These are phyloP conservation scores for Diprion similis DNA, from an alignment of 1,140 invertebrate species.

Conservation along the genomic window DNA sequence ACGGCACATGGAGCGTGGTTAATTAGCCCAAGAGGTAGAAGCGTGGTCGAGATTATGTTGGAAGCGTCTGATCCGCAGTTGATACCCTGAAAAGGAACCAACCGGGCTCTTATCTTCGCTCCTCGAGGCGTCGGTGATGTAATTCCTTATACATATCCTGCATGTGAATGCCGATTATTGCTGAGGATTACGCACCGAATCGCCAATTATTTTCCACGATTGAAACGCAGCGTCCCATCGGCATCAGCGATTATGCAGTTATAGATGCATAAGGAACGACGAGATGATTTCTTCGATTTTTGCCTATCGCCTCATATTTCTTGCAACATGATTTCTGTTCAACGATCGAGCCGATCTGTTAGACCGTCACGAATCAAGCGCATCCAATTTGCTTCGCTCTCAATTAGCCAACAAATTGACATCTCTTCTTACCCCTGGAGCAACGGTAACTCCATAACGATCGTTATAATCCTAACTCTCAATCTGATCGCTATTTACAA, in stretches of 20 bases:
- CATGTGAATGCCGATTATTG: background rate
- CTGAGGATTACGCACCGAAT: background rate
- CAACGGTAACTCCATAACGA: no score
- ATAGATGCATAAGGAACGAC: background rate
- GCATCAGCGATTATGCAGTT: background rate
- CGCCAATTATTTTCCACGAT: background rate
- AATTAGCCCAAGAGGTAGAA: background rate
- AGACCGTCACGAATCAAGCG: background rate
- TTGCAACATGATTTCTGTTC: background rate
- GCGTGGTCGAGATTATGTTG: background rate
- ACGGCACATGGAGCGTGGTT: background rate
- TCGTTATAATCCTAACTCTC: no score
- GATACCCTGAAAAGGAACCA: constrained; percentile 7
- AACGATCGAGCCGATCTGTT: background rate
- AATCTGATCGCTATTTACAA: background rate
- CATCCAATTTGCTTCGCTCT: constrained; percentile 7
- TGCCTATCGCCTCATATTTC: background rate
- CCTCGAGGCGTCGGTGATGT: background rate
- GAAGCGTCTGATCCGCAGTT: background rate
- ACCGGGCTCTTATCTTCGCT: background rate
- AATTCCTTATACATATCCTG: background rate
- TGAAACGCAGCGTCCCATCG: background rate
- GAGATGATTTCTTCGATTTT: background rate
- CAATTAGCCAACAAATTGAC: constrained; percentile 7
- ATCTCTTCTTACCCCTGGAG: background rate